Evolutionary conservation across 2,113 vertebrate species (phyloP).

Genomic region (Hoplias malabaricus): DNA sequence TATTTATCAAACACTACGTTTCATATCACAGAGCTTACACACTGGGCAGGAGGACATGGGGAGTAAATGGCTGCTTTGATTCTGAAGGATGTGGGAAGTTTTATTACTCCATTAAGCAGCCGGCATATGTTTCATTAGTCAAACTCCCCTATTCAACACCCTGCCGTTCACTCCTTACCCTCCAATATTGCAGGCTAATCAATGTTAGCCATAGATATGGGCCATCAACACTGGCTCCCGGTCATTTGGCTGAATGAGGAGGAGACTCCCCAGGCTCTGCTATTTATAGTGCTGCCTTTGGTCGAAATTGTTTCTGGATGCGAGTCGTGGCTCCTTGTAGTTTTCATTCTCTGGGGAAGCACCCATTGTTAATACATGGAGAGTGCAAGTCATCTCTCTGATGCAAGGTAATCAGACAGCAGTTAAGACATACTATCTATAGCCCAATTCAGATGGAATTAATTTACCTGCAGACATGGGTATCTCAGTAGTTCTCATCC

Average conservation of each 20-base stretch:
- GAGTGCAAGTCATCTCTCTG: slow-evolving; percentile 45
- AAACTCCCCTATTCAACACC: slow-evolving; percentile 15
- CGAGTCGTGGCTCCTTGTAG: slow-evolving; percentile 10
- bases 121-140: slow-evolving; percentile 27
- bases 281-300: slow-evolving; percentile 44
- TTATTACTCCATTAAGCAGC: slow-evolving; percentile 43
- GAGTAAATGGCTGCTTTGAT: slow-evolving; percentile 33
- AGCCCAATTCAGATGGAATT: slow-evolving; percentile 51
- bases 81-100: slow-evolving; percentile 12
- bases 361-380: slow-evolving; percentile 56
- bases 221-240: slow-evolving; percentile 48
- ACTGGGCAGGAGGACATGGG: neutral
- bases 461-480: no score
- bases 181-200: slow-evolving; percentile 29
- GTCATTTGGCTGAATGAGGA: slow-evolving; percentile 54
- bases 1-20: slow-evolving; percentile 12
- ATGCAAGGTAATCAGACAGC: slow-evolving; percentile 54
- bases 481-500: no score
- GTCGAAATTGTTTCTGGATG: slow-evolving; percentile 49
- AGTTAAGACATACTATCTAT: slow-evolving; percentile 64
- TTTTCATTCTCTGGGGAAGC: slow-evolving; percentile 51
- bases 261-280: slow-evolving; percentile 50
- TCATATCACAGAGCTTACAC: slow-evolving; percentile 1
- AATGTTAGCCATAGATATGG: slow-evolving; percentile 32
- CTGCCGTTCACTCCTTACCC: slow-evolving; percentile 12